phyloP scores from a whole-genome alignment of 2,113 vertebrate genomes.

The Poicephalus gulielmi region DNA sequence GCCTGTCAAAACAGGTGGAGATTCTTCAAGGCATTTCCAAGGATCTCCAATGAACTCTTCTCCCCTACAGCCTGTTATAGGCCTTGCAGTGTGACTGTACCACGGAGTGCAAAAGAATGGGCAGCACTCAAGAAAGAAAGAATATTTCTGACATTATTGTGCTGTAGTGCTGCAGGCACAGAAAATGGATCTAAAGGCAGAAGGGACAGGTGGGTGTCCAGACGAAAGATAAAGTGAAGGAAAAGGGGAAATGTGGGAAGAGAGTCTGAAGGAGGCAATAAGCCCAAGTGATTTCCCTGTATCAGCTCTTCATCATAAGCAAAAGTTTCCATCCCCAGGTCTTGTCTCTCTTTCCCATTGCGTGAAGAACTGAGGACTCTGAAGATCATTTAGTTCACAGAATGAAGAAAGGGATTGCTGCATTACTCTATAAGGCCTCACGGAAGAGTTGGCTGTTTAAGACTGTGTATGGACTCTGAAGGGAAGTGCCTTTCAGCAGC shows the following conservation, averaged over 20 bases:
- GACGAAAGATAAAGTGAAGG: not conserved
- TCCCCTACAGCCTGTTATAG: not conserved
- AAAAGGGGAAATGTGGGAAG: not conserved
- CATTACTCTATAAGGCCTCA: not conserved
- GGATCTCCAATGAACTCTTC: not conserved
- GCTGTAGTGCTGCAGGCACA: not conserved
- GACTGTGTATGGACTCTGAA: not conserved
- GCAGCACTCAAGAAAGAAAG: not conserved
- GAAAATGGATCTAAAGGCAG: not conserved
- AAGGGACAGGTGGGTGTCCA: not conserved
- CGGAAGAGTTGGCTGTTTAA: not conserved
- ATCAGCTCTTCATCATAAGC: not conserved
- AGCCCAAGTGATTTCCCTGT: not conserved
- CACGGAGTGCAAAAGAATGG: not conserved
- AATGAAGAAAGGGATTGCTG: not conserved
- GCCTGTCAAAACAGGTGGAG: not conserved
- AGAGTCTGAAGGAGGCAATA: not conserved
- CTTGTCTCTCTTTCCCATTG: not conserved
- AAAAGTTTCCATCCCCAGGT: not conserved
- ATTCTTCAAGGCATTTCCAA: not conserved
- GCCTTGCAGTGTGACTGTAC: not conserved
- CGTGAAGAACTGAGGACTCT: not conserved
- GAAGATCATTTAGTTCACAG: not conserved
- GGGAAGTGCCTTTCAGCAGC: not conserved
- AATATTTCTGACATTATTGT: not conserved